Base-by-base conservation (phyloP, 2,113 vertebrate genomes). In the Bothrops jararaca region DNA sequence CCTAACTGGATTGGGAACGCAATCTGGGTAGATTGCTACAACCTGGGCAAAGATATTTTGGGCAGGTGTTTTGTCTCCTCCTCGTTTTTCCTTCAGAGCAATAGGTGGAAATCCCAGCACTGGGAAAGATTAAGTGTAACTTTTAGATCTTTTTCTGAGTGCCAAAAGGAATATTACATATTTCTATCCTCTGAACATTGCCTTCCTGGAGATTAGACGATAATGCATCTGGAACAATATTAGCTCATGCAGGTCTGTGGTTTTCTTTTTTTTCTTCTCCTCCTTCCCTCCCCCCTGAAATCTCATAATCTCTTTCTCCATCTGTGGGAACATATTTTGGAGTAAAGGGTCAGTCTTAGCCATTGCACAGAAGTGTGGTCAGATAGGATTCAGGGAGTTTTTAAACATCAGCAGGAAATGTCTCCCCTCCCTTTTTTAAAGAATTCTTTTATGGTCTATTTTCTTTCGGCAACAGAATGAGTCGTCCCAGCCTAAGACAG, bases 141-240 rank as follows among this genome's bases (percentile, higher is more conserved):
- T 93, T 93, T 93, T 86, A 93, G n/a, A 64, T 90, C 92, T 86
- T 90, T 90, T 80, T 93, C n/a, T 86, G n/a, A 45, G 89, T 93
- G 89, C 92, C 89, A 93, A 90, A 85, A 88, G 93, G 92, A 92
- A 92, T 92, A 93, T 92, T 94, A 45, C 58, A 15, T 92, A 92
- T 90, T 94, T 90, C 91, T 90, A 91, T 86, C 88, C 54, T 90
- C 92, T 92, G 92, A 94, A 94, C 87, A 90, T 93, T 94, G 86
- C 91, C 80, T 93, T 92, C 94, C 88, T 92, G 90, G 88, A 93
- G 92, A 94, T 92, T 91, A 94, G 86, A 64, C 92, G 93, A 95
- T 94, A 94, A 92, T 94, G 60, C 95, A 94, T 93, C 93, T 95
- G 95, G 93, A 94, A 94, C 74, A 93, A 93, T 89, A 95, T 93